Base-by-base conservation (phyloP, 2,113 vertebrate species). In the Diphyllodes magnificus region DNA sequence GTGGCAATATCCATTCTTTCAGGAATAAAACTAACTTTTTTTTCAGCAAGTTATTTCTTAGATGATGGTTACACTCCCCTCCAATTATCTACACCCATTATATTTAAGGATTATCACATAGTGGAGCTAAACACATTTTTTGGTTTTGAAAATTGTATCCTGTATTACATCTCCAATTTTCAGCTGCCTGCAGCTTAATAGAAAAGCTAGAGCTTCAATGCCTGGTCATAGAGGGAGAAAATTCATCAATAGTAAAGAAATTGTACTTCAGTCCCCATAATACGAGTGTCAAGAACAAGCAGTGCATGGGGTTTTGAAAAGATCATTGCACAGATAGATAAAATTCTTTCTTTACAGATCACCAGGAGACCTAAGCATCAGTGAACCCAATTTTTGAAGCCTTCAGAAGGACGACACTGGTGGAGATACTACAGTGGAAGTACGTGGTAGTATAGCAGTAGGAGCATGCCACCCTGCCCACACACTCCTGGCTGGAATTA, bases 261-360 rank as follows among this genome's bases (percentile, higher is more conserved):
- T 12, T 59, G 44, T 56, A 75, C 31, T 60, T 77, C 71, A 83
- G 54, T 35, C 45, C 44, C 47, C 24, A 4, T 70, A 77, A 73
- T 22, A 39, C 2, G 3, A 80, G 47, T 71, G 54, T 90, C 83
- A 92, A 84, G 88, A 92, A 78, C 40, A 86, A 94, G 76, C 57
- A 77, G 68, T 35, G 60, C 76, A 49, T 25, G 12, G 21, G 54
- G 33, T 51, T 95, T 93, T 88, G 94, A 88, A 91, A 93, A 95
- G 90, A 82, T 91, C 85, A 71, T 50, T 91, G 81, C 81, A 85
- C 65, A 95, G 30, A 63, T 24, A 85, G 79, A 86, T 86, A 86
- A 75, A 94, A 80, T n/a, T 83, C 54, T 60, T 63, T 77, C 66
- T 82, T 92, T 53, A 73, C 71, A 92, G 68, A 88, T 85, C 66